Percentiles rank a stretch among this genome's conserved stretches.
Conservation (phyloP, 1,140 invertebrate genomes). For the Ceratitis capitata region DNA sequence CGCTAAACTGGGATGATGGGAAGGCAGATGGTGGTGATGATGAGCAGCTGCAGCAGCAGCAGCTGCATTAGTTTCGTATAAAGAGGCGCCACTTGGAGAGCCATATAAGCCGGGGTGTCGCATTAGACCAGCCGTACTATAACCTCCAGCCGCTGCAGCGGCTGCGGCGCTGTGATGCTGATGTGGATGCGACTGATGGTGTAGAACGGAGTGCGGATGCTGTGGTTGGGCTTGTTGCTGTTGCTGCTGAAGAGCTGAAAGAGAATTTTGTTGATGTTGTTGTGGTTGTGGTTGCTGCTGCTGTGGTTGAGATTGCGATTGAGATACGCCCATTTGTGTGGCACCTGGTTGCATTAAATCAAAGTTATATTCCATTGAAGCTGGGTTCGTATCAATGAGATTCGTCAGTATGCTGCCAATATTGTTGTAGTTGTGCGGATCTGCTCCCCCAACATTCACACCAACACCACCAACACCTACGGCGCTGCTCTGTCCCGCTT, state of each 20-base stretch:
- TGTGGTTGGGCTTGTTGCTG: constrained; percentile 42
- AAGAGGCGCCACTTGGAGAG: constrained; percentile 40
- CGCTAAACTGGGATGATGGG: constrained; percentile 38
- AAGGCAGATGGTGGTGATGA: constrained; percentile 40
- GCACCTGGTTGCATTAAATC: constrained; percentile 54
- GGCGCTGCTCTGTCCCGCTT: background rate
- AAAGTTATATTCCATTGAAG: constrained; percentile 62
- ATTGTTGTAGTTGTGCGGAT: constrained; percentile 62
- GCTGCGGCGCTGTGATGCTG: constrained; percentile 50
- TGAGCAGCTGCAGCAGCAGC: constrained; percentile 44
- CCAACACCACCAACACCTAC: background rate
- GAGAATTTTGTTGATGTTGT: constrained; percentile 33
- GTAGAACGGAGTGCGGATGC: constrained; percentile 37
- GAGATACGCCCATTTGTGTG: constrained; percentile 33
- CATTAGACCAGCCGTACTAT: constrained; percentile 51
- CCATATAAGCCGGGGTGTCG: constrained; percentile 56
- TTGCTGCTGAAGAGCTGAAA: constrained; percentile 37
- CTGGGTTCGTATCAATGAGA: constrained; percentile 62
- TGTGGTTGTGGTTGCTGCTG: constrained; percentile 45
- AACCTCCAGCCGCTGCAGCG: constrained; percentile 43
- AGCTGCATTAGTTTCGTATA: constrained; percentile 52
- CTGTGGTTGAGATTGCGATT: constrained; percentile 44
- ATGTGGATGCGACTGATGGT: constrained; percentile 44
- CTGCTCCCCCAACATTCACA: constrained; percentile 40
- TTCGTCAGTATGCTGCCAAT: constrained; percentile 65